Evolutionary conservation across 1,140 invertebrate species (phyloP).

Genomic region (Steinernema feltiae): DNA sequence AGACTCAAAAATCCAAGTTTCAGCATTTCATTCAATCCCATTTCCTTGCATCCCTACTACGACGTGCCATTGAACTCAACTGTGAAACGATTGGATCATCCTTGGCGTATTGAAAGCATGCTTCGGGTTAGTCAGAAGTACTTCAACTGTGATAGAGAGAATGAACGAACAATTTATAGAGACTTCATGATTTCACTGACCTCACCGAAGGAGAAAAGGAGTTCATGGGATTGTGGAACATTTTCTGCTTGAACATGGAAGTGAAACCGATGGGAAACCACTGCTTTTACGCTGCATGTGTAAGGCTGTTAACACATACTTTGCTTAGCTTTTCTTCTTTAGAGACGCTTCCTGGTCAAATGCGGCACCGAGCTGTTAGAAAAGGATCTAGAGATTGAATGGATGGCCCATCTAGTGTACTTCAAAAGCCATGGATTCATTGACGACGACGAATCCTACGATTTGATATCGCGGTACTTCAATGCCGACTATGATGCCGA

Average conservation of each 20-base stretch:
- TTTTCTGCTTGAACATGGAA: neutral
- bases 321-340: neutral
- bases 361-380: neutral
- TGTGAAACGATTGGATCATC: neutral
- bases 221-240: conserved; percentile 8
- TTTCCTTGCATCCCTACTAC: neutral
- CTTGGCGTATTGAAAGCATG: neutral
- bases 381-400: neutral
- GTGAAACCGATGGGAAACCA: neutral
- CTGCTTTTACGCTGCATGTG: neutral
- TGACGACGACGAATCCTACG: neutral
- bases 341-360: neutral
- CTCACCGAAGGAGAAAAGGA: neutral
- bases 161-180: neutral
- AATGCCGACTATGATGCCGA: neutral
- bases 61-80: neutral
- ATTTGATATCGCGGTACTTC: neutral
- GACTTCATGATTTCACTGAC: neutral
- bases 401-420: neutral
- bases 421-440: neutral
- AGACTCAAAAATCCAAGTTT: no score
- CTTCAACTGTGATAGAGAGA: neutral
- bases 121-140: neutral
- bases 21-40: neutral
- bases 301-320: neutral